Conservation (phyloP, 2,888 invertebrate genomes). For the Dichetophora obliterata region DNA sequence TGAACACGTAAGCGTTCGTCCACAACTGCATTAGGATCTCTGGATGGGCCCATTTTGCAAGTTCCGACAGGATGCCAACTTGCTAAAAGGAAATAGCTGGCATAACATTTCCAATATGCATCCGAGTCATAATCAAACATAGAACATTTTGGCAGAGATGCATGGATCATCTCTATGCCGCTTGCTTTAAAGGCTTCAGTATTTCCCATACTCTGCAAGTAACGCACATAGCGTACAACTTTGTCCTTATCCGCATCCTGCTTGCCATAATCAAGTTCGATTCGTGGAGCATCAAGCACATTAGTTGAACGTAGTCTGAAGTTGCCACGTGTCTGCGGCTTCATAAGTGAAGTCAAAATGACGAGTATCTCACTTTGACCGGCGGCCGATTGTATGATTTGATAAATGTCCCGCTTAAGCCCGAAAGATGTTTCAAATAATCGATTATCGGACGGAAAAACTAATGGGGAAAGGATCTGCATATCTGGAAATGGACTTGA, state of each 20-base stretch:
- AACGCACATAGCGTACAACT: conserved; percentile 65
- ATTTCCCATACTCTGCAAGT: conserved; percentile 62
- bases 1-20: conserved; percentile 71
- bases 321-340: conserved; percentile 69
- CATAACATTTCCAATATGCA: conserved; percentile 74
- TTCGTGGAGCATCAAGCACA: conserved; percentile 72
- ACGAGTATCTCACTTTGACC: conserved; percentile 50
- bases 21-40: conserved; percentile 71
- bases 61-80: conserved; percentile 80
- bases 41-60: conserved; percentile 75
- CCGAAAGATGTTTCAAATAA: too few relatives aligned
- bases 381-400: too few relatives aligned
- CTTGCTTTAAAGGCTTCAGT: conserved; percentile 69
- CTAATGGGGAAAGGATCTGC: conserved; percentile 74
- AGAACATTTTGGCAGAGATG: conserved; percentile 58
- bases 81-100: conserved; percentile 72
- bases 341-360: conserved; percentile 59
- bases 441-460: conserved; percentile 43
- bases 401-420: too few relatives aligned
- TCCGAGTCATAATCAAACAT: conserved; percentile 59
- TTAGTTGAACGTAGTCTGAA: conserved; percentile 71
- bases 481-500: conserved; percentile 51
- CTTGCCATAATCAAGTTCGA: conserved; percentile 73
- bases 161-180: conserved; percentile 59
- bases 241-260: conserved; percentile 69